These are phyloP conservation scores for Pseudomyrmex pallidus DNA, from an alignment of 1,140 invertebrate genomes.

Conservation along the genomic window DNA sequence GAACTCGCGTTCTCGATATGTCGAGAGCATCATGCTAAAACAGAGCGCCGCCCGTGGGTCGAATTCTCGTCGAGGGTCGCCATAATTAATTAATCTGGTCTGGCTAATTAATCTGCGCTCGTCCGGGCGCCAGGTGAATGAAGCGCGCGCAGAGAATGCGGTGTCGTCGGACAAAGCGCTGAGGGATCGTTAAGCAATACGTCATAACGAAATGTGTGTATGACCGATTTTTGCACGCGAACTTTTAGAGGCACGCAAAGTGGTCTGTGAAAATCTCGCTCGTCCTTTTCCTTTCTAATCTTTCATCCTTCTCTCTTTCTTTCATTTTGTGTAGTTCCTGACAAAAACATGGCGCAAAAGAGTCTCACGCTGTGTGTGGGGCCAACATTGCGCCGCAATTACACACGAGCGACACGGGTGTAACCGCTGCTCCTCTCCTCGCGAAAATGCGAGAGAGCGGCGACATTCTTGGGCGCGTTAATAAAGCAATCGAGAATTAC, in stretches of 20 bases:
- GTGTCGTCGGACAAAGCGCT: slow-evolving; percentile 15
- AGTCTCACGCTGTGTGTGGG: slow-evolving; percentile 46
- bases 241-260: slow-evolving; percentile 31
- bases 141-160: slow-evolving; percentile 4
- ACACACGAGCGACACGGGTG: slow-evolving; percentile 17
- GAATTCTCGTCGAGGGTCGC: slow-evolving; percentile 40
- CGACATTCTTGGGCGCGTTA: slow-evolving; percentile 3
- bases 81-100: slow-evolving; percentile 51
- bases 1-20: not conserved
- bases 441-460: not conserved
- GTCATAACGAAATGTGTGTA: slow-evolving; percentile 51
- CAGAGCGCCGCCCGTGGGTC: not conserved
- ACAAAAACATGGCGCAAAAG: slow-evolving; percentile 54
- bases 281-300: not conserved
- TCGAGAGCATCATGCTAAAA: not conserved
- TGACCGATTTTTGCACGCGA: slow-evolving; percentile 51
- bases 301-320: not conserved
- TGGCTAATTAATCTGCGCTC: slow-evolving; percentile 46
- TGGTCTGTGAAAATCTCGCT: slow-evolving; percentile 36
- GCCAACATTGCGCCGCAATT: slow-evolving; percentile 51
- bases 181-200: slow-evolving; percentile 34
- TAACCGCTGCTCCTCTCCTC: not conserved
- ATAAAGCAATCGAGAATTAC: slow-evolving; percentile 45
- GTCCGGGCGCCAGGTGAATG: not conserved
- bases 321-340: slow-evolving; percentile 8